A percentile compares a stretch with the other conserved stretches of the same genome.
phyloP scores from a whole-genome alignment of 2,888 invertebrate species.

The Epistrophe eligans region DNA sequence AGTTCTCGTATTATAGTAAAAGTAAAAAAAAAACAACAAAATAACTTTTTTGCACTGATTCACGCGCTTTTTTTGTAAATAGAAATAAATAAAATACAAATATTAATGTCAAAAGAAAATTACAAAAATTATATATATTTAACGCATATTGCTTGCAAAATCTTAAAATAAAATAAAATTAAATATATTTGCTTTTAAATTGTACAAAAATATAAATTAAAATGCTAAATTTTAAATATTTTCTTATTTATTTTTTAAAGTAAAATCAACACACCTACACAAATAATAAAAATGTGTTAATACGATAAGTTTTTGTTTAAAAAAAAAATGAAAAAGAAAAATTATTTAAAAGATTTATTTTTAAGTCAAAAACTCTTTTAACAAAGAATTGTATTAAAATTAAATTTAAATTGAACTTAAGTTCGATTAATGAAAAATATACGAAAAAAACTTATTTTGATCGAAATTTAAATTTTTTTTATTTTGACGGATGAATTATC shows the following conservation, averaged over 20 bases:
- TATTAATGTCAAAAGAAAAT: slow-evolving; percentile 34
- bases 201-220: slow-evolving; percentile 57
- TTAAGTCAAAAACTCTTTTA: slow-evolving; percentile 52
- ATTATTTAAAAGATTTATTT: slow-evolving; percentile 64
- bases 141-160: slow-evolving; percentile 68
- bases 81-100: slow-evolving; percentile 33
- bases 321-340: not conserved
- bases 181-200: slow-evolving; percentile 42
- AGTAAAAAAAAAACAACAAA: slow-evolving; percentile 9
- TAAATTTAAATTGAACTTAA: slow-evolving; percentile 59
- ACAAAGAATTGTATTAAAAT: slow-evolving; percentile 46
- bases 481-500: not conserved
- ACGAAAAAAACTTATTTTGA: slow-evolving; percentile 71
- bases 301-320: slow-evolving; percentile 20
- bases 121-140: slow-evolving; percentile 38
- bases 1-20: slow-evolving; percentile 5
- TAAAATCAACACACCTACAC: slow-evolving; percentile 15
- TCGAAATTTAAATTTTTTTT: slow-evolving; percentile 47
- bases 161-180: slow-evolving; percentile 16
- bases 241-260: slow-evolving; percentile 68
- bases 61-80: slow-evolving; percentile 75
- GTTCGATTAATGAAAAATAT: slow-evolving; percentile 69
- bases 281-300: slow-evolving; percentile 23
- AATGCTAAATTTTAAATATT: slow-evolving; percentile 66
- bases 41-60: slow-evolving; percentile 60